Evolutionary conservation across 2,113 vertebrate species (phyloP).

Genomic region (Microtus ochrogaster): DNA sequence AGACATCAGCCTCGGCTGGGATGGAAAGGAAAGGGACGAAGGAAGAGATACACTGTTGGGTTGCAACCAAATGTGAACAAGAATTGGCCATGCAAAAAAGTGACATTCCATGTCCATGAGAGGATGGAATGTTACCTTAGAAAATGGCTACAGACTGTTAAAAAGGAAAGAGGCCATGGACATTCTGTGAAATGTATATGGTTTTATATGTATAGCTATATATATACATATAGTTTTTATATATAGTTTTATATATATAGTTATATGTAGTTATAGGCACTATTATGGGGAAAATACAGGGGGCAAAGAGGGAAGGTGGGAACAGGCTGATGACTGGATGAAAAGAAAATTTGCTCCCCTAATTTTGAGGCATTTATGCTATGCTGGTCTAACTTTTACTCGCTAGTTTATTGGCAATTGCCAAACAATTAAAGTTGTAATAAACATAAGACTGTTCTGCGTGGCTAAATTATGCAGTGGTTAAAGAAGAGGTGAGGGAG

Average conservation of each 20-base stretch:
- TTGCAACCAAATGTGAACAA: not conserved
- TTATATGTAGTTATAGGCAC: not conserved
- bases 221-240: no score
- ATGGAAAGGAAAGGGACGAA: not conserved
- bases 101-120: not conserved
- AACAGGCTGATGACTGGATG: not conserved
- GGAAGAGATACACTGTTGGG: not conserved
- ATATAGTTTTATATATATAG: no score
- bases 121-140: not conserved
- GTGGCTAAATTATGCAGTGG: not conserved
- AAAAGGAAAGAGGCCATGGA: not conserved
- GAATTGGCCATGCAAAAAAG: not conserved
- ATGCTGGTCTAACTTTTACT: not conserved
- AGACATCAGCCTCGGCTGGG: conserved; percentile 32
- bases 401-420: not conserved
- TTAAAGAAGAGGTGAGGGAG: not conserved
- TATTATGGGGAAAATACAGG: not conserved
- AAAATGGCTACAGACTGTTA: not conserved
- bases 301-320: not conserved
- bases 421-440: not conserved
- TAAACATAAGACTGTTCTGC: not conserved
- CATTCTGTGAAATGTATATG: not conserved
- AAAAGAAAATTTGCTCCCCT: not conserved
- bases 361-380: not conserved
- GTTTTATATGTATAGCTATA: no score